phyloP scores from a whole-genome alignment of 2,888 invertebrate genomes.

The Capitulum mitella region DNA sequence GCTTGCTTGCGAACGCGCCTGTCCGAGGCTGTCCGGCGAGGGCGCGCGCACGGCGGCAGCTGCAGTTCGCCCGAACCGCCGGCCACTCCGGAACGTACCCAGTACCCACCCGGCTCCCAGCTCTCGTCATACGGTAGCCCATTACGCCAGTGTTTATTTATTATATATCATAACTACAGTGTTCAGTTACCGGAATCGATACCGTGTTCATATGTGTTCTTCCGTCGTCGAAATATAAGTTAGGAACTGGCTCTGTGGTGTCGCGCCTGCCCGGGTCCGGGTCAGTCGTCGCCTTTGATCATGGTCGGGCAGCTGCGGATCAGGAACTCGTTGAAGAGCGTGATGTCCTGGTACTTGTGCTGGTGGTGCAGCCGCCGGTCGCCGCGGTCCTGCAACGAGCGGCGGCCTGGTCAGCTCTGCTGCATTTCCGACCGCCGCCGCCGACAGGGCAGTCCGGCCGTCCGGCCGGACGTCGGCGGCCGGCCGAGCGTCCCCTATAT shows the following conservation, averaged over 20 bases:
- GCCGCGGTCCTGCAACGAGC: not conserved
- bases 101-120: not conserved
- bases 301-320: conserved; percentile 13
- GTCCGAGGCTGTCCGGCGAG: not conserved
- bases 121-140: not conserved
- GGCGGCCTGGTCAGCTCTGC: too few species aligned
- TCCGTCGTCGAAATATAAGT: not conserved
- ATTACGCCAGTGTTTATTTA: conserved; percentile 16
- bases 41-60: not conserved
- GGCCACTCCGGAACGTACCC: too few species aligned
- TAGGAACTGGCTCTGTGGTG: not conserved
- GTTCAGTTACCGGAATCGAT: not conserved
- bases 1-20: not conserved
- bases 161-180: not conserved
- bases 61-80: too few species aligned
- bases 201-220: conserved; percentile 2
- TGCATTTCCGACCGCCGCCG: too few species aligned
- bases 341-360: conserved; percentile 25
- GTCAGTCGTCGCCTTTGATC: conserved; percentile 8
- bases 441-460: too few species aligned
- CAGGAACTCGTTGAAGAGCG: conserved; percentile 22
- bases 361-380: not conserved
- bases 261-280: not conserved
- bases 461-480: too few species aligned
- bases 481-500: too few species aligned